A percentile compares a stretch with the other conserved stretches of the same genome.
Evolutionary conservation across 2,888 invertebrate genomes (phyloP).

Genomic region (Xylophagus ater): DNA sequence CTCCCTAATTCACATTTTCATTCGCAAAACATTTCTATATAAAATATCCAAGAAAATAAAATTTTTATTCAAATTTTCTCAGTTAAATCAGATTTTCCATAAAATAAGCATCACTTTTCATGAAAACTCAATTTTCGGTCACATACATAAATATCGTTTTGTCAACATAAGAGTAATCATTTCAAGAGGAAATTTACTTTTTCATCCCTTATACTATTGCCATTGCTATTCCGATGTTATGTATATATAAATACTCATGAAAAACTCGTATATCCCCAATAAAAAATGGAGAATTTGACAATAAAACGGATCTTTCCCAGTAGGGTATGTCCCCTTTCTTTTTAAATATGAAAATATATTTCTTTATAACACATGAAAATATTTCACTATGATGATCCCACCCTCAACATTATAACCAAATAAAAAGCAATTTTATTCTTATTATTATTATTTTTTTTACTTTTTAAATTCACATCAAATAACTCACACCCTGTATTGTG

Average conservation of each 20-base stretch:
- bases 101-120: no score
- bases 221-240: no score
- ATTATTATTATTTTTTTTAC: constrained; percentile 12
- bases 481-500: neutral
- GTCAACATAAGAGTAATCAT: constrained; percentile 5
- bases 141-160: constrained; percentile 13
- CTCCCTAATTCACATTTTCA: no score
- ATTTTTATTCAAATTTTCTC: no score
- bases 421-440: constrained; percentile 16
- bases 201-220: no score
- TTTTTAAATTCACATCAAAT: constrained; percentile 6
- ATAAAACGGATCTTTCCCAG: constrained; percentile 16
- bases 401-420: constrained; percentile 9
- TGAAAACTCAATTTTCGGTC: no score
- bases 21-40: no score
- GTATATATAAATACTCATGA: no score
- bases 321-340: neutral
- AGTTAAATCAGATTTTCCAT: no score
- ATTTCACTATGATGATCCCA: constrained; percentile 1
- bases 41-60: no score
- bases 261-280: constrained; percentile 16
- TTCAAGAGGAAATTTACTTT: constrained; percentile 12
- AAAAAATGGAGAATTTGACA: constrained; percentile 21
- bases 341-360: neutral
- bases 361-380: neutral